Conservation (phyloP, 2,113 vertebrate genomes). For the Columbina picui region DNA sequence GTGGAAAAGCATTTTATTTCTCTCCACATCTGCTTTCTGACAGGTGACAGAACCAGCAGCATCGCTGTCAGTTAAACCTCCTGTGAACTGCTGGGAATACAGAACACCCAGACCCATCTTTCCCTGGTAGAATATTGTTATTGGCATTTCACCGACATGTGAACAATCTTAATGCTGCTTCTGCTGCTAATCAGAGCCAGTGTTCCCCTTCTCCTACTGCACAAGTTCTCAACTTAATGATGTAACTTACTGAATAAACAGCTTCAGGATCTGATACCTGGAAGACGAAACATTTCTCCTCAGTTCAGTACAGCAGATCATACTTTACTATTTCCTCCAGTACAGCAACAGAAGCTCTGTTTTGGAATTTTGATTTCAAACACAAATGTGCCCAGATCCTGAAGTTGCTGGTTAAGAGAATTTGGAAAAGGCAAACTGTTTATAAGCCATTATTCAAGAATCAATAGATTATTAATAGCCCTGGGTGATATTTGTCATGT, state of each 20-base stretch:
- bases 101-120: neutral
- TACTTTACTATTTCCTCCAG: neutral
- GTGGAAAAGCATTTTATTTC: neutral
- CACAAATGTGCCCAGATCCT: neutral
- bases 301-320: fast-evolving
- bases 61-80: fast-evolving
- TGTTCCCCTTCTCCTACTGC: neutral
- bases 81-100: neutral
- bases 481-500: neutral
- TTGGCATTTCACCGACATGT: neutral
- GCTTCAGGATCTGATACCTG: neutral
- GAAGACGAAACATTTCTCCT: neutral
- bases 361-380: neutral
- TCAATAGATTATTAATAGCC: neutral
- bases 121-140: neutral
- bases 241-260: neutral
- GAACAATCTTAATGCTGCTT: neutral
- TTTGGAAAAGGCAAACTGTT: neutral
- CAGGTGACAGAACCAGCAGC: neutral
- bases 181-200: neutral
- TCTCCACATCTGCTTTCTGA: neutral
- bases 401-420: neutral
- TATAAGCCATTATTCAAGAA: neutral
- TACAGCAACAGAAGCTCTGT: neutral
- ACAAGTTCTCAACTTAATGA: neutral